Percentiles rank a stretch among this genome's conserved stretches.
Evolutionary conservation across 2,797 vertebrate species (phyloP).

Genomic region (Acrossocheilus wenchowensis): DNA sequence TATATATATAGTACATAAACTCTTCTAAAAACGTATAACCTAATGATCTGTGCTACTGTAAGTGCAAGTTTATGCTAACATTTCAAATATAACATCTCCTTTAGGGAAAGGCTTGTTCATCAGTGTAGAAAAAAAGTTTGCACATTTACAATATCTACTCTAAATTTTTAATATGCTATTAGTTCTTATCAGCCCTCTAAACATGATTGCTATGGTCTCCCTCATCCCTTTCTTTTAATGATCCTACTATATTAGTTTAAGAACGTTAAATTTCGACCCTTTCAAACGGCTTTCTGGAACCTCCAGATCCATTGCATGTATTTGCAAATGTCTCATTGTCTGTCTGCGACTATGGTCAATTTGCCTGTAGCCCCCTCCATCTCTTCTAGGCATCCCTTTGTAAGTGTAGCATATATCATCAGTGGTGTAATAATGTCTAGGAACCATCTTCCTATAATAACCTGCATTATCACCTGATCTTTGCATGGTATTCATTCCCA

Average conservation of each 20-base stretch:
- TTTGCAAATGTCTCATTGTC: conserved; percentile 60
- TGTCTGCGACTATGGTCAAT: conserved; percentile 59
- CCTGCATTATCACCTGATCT: conserved; percentile 14
- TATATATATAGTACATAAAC: not conserved
- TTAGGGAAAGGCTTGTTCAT: not conserved
- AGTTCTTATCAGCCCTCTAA: not conserved
- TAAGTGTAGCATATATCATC: conserved; percentile 45
- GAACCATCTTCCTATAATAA: conserved; percentile 66
- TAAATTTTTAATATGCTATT: not conserved
- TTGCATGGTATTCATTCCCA: conserved; percentile 39
- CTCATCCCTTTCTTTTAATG: not conserved
- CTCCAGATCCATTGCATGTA: conserved; percentile 72
- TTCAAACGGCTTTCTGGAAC: conserved; percentile 70
- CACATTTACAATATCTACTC: not conserved
- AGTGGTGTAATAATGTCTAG: conserved; percentile 55
- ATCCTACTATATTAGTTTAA: conserved; percentile 38
- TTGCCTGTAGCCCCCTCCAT: conserved; percentile 24
- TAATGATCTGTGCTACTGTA: not conserved
- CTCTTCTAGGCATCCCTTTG: conserved; percentile 34
- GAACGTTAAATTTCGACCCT: conserved; percentile 62
- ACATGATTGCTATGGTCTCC: not conserved
- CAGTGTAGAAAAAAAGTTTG: not conserved
- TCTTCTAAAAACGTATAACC: not conserved
- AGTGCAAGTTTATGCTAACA: not conserved
- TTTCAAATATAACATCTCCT: not conserved